Evolutionary conservation across 2,888 invertebrate genomes (phyloP).

Genomic region (Drosophila dives): DNA sequence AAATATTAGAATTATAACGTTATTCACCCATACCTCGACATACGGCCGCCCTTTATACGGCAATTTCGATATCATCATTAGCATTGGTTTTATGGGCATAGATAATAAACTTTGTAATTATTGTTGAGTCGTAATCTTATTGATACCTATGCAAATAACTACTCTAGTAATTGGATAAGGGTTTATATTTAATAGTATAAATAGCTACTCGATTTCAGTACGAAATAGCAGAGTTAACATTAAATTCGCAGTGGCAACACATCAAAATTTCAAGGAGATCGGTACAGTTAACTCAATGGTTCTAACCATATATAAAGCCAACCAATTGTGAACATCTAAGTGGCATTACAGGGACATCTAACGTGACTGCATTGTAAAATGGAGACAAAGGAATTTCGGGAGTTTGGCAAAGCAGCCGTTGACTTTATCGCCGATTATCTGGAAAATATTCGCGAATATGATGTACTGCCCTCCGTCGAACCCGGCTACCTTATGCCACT

Average conservation of each 20-base stretch:
- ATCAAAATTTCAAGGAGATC: slow-evolving; percentile 5
- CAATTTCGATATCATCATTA: no score
- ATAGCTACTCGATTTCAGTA: slow-evolving; percentile 22
- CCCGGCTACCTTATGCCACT: slow-evolving; percentile 95
- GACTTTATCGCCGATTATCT: slow-evolving; percentile 96
- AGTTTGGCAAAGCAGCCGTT: slow-evolving; percentile 95
- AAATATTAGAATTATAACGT: no score
- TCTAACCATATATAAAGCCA: slow-evolving; percentile 54
- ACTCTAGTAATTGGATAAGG: no score
- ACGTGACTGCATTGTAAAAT: slow-evolving; percentile 84
- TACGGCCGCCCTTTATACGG: no score
- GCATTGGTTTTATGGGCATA: no score
- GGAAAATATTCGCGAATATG: slow-evolving; percentile 92
- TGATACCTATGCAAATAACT: no score
- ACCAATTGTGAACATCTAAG: slow-evolving; percentile 56
- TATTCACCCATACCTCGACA: no score
- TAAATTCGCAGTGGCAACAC: slow-evolving; percentile 28
- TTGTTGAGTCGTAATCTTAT: no score
- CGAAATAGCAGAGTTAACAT: slow-evolving; percentile 32
- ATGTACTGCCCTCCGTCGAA: slow-evolving; percentile 93
- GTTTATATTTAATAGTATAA: slow-evolving; percentile 27
- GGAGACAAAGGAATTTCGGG: slow-evolving; percentile 92
- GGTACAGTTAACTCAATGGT: slow-evolving; percentile 22
- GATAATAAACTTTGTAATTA: no score
- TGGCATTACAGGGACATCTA: neutral